phyloP scores from a whole-genome alignment of 2,113 vertebrate species.

The Cebus imitator region DNA sequence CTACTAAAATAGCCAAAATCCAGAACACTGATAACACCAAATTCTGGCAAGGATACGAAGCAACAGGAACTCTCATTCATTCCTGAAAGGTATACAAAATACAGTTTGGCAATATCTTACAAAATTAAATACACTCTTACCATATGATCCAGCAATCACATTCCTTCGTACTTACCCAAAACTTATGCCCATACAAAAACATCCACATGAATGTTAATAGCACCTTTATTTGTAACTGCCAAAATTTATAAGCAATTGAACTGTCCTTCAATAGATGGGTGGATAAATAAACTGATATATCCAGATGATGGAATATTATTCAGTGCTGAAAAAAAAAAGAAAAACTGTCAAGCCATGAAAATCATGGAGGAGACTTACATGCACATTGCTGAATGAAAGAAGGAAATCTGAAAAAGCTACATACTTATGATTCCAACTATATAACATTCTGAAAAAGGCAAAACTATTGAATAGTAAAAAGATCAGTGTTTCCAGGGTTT shows the following conservation, averaged over 20 bases:
- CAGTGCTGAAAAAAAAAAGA: neutral
- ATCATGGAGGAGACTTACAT: neutral
- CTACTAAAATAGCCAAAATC: neutral
- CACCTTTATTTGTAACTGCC: neutral
- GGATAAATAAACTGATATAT: neutral
- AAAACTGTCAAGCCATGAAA: neutral
- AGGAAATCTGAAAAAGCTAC: neutral
- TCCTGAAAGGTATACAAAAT: neutral
- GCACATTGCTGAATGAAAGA: neutral
- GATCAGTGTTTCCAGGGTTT: neutral
- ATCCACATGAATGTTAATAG: neutral
- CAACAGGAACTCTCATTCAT: neutral
- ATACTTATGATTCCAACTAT: neutral
- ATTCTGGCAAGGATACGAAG: neutral
- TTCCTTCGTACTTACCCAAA: neutral
- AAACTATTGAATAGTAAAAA: neutral
- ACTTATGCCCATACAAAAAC: neutral
- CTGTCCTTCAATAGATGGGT: neutral
- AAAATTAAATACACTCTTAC: neutral
- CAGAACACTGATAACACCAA: neutral
- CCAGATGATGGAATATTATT: neutral
- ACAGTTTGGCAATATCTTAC: neutral
- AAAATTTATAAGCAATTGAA: neutral
- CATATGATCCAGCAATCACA: neutral
- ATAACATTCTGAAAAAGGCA: neutral